Percentiles rank a stretch among this genome's conserved stretches.
These are phyloP conservation scores for Bradypodion ventrale DNA, from an alignment of 2,797 vertebrate genomes.

Conservation along the genomic window DNA sequence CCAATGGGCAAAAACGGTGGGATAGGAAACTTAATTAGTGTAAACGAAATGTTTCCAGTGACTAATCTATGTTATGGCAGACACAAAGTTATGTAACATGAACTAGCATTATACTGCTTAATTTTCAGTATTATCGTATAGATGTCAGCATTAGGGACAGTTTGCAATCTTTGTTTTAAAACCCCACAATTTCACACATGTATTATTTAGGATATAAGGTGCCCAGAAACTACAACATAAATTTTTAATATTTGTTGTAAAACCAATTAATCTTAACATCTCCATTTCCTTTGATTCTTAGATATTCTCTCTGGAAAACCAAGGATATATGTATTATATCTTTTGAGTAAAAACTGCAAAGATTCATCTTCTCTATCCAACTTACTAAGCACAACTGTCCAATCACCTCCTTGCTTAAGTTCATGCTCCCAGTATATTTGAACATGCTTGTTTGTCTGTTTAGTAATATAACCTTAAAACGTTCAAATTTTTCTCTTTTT, in stretches of 20 bases:
- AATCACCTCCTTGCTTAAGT: too few species aligned
- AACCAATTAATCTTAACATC: neutral
- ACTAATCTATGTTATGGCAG: too few species aligned
- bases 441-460: too few species aligned
- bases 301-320: neutral
- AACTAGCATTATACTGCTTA: neutral
- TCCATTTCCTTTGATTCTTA: conserved; percentile 4
- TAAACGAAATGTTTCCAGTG: too few species aligned
- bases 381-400: too few species aligned
- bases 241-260: neutral
- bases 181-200: neutral
- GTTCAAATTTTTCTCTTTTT: too few species aligned
- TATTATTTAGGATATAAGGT: neutral
- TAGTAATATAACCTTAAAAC: too few species aligned
- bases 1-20: too few species aligned
- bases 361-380: neutral
- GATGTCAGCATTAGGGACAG: neutral
- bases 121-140: neutral
- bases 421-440: too few species aligned
- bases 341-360: neutral
- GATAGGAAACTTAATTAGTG: too few species aligned
- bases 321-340: neutral
- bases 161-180: neutral
- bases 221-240: neutral
- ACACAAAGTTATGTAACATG: too few species aligned